A percentile compares a stretch with the other conserved stretches of the same genome.
Conservation (phyloP, 2,888 invertebrate species). For the Drosophila lutescens region DNA sequence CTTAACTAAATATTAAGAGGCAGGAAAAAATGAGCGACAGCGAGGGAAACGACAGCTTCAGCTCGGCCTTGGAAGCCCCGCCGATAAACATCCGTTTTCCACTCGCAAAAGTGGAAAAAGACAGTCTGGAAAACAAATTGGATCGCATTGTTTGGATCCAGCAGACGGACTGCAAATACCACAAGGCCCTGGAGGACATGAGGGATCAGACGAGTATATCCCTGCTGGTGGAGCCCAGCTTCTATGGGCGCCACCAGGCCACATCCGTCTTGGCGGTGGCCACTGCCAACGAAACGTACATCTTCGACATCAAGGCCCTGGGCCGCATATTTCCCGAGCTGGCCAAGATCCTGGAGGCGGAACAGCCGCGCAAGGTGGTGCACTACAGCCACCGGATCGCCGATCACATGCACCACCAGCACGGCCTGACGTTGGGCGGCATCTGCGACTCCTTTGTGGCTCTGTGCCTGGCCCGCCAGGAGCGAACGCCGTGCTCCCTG, state of each 20-base stretch:
- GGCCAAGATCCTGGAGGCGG: slow-evolving; percentile 36
- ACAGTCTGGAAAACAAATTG: slow-evolving; percentile 42
- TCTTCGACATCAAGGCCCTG: slow-evolving; percentile 56
- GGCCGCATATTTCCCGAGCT: slow-evolving; percentile 50
- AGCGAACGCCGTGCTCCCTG: slow-evolving; percentile 28
- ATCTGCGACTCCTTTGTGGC: slow-evolving; percentile 59
- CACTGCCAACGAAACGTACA: slow-evolving; percentile 50
- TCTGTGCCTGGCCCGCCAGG: slow-evolving; percentile 49
- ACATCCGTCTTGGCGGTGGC: slow-evolving; percentile 52
- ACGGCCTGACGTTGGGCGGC: slow-evolving; percentile 46
- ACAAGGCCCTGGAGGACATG: slow-evolving; percentile 58
- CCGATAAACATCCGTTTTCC: not conserved
- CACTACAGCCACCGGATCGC: slow-evolving; percentile 65
- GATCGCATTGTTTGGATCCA: slow-evolving; percentile 43
- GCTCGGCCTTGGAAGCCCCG: slow-evolving; percentile 32
- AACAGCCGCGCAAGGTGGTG: slow-evolving; percentile 52
- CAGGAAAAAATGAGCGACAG: slow-evolving; percentile 2
- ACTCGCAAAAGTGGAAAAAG: slow-evolving; percentile 32
- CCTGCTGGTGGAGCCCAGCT: slow-evolving; percentile 58
- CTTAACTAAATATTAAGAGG: not conserved
- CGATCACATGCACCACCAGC: slow-evolving; percentile 39
- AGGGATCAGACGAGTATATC: slow-evolving; percentile 52
- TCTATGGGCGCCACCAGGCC: slow-evolving; percentile 57
- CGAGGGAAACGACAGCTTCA: slow-evolving; percentile 28
- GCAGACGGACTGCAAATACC: slow-evolving; percentile 51